Percentiles rank a stretch among this genome's conserved stretches.
These are phyloP conservation scores for Thaumetopoea pityocampa DNA, from an alignment of 1,140 invertebrate genomes.

Conservation along the genomic window DNA sequence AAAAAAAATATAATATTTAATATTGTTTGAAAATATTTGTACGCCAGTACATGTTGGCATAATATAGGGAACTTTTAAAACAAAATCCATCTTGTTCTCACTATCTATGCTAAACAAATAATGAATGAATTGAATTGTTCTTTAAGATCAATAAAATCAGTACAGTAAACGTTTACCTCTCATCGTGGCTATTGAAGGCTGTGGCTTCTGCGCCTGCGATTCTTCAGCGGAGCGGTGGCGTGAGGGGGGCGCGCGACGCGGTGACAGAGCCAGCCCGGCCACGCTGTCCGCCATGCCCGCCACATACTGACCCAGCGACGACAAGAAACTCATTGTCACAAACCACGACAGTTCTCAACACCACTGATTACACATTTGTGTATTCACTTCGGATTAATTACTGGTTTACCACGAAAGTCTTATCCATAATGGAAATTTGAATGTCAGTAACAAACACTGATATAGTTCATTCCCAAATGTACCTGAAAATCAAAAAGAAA, in stretches of 20 bases:
- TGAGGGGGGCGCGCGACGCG: constrained; percentile 84
- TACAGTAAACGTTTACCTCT: constrained; percentile 55
- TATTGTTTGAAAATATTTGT: no score
- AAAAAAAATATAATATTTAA: no score
- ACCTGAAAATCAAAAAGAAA: background rate
- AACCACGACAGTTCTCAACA: constrained; percentile 18
- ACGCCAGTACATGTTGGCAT: no score
- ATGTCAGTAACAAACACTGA: background rate
- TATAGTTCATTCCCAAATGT: background rate
- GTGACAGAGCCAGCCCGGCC: constrained; percentile 84
- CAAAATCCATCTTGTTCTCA: no score
- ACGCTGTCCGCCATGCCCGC: constrained; percentile 83
- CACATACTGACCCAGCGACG: constrained; percentile 87
- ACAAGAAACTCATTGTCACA: constrained; percentile 86
- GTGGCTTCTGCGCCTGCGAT: constrained; percentile 52
- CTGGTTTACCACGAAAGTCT: background rate
- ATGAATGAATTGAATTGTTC: no score
- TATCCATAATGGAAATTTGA: background rate
- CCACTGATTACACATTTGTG: constrained; percentile 35
- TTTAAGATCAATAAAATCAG: no score
- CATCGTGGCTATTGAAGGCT: constrained; percentile 58
- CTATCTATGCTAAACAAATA: no score
- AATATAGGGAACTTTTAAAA: no score
- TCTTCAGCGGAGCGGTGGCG: constrained; percentile 79
- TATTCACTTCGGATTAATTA: constrained; percentile 2